These are phyloP conservation scores for Ennomos quercinarius DNA, from an alignment of 2,888 invertebrate genomes.

Conservation along the genomic window DNA sequence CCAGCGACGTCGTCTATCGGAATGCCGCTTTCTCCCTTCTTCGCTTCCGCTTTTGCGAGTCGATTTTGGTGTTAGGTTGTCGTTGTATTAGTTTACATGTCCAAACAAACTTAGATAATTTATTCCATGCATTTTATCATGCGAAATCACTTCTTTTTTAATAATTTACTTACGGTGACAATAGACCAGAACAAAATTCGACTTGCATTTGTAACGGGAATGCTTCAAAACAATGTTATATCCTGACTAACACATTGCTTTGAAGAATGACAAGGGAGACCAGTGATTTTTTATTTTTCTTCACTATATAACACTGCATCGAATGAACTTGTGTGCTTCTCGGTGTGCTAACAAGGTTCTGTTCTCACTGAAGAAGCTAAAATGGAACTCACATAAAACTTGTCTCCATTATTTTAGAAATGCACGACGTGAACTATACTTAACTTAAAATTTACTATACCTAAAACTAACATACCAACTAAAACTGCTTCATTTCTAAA, in stretches of 20 bases:
- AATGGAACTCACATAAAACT: neutral
- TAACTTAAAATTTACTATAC: neutral
- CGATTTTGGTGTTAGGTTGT: conserved; percentile 32
- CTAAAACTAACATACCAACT: conserved; percentile 1
- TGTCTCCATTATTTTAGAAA: neutral
- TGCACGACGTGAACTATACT: conserved; percentile 6
- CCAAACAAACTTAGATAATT: neutral
- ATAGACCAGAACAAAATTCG: conserved; percentile 29
- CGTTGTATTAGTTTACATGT: conserved; percentile 3
- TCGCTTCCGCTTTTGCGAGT: conserved; percentile 47
- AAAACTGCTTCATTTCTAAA: conserved; percentile 1
- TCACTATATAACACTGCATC: conserved; percentile 36
- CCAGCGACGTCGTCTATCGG: conserved; percentile 56
- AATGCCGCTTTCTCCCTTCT: conserved; percentile 63
- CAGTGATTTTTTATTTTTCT: conserved; percentile 20
- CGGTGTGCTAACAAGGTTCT: conserved; percentile 78
- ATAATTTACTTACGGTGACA: neutral
- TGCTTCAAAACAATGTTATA: conserved; percentile 35
- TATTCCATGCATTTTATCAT: neutral
- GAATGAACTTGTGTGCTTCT: conserved; percentile 67
- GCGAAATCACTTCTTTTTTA: neutral
- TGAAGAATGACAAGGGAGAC: conserved; percentile 26
- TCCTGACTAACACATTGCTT: conserved; percentile 42
- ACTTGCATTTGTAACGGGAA: conserved; percentile 33
- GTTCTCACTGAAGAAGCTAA: conserved; percentile 24